Conservation (phyloP, 2,113 vertebrate genomes). For the Ornithorhynchus anatinus region DNA sequence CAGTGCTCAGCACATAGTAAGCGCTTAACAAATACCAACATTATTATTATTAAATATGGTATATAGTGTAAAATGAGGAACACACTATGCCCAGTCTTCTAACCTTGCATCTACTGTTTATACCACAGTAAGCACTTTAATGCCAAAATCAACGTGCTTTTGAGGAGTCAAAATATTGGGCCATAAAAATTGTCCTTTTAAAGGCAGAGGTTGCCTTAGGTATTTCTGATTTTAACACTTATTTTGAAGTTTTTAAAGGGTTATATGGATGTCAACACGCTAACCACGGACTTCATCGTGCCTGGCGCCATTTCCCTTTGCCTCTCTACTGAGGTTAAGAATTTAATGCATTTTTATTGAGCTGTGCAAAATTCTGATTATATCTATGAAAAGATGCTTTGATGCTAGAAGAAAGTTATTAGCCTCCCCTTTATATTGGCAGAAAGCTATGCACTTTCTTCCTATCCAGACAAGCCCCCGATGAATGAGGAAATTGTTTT, state of each 20-base stretch:
- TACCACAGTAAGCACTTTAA: too few relatives aligned
- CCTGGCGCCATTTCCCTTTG: constrained; percentile 39
- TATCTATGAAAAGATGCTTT: constrained; percentile 34
- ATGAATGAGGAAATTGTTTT: constrained; percentile 22
- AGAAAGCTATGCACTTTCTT: constrained; percentile 34
- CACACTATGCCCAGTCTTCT: too few relatives aligned
- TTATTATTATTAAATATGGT: too few relatives aligned
- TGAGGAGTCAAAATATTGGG: not conserved
- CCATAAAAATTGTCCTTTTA: constrained; percentile 32
- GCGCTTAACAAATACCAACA: too few relatives aligned
- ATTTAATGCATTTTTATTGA: constrained; percentile 47
- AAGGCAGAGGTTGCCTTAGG: constrained; percentile 29
- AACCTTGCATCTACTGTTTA: too few relatives aligned
- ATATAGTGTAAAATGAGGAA: too few relatives aligned
- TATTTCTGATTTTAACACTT: too few relatives aligned
- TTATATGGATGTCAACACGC: too few relatives aligned
- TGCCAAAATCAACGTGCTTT: too few relatives aligned
- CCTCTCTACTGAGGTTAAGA: constrained; percentile 4
- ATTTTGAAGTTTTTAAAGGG: too few relatives aligned
- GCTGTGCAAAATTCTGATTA: constrained; percentile 45
- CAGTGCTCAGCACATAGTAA: too few relatives aligned
- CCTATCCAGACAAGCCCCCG: constrained; percentile 11
- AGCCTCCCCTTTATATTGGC: constrained; percentile 2
- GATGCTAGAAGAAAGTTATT: constrained; percentile 17
- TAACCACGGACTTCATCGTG: constrained; percentile 21